Conservation (phyloP, 2,113 vertebrate species). For the Notiomystis cincta region DNA sequence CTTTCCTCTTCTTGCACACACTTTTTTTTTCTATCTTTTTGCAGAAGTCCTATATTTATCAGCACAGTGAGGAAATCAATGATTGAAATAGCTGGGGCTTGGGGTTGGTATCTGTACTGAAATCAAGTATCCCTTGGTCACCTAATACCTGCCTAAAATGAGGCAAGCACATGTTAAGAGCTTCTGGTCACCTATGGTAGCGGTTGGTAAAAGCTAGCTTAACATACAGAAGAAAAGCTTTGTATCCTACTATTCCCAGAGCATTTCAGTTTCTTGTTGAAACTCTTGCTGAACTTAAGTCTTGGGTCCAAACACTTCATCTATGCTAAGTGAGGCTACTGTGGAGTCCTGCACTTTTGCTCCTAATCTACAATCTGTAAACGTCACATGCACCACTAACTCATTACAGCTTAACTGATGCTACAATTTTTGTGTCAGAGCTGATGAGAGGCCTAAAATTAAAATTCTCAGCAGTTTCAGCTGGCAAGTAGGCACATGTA, state of each 20-base stretch:
- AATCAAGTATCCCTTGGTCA: not conserved
- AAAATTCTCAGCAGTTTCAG: constrained; percentile 43
- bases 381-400: constrained; percentile 14
- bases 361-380: constrained; percentile 21
- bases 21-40: not conserved
- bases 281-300: not conserved
- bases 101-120: not conserved
- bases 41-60: not conserved
- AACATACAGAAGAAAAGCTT: not conserved
- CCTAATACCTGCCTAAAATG: not conserved
- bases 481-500: not conserved
- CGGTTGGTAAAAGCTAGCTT: not conserved
- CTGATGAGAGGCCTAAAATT: constrained; percentile 66
- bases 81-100: not conserved
- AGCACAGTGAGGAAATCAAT: not conserved
- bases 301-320: not conserved
- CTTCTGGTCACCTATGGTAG: not conserved
- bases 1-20: not conserved
- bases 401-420: constrained; percentile 54
- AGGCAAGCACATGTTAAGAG: not conserved
- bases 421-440: constrained; percentile 57
- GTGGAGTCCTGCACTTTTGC: not conserved
- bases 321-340: accelerated
- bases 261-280: not conserved
- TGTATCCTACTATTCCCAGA: not conserved